Evolutionary conservation across 2,113 vertebrate genomes (phyloP).

Genomic region (Onychorhynchus coronatus): DNA sequence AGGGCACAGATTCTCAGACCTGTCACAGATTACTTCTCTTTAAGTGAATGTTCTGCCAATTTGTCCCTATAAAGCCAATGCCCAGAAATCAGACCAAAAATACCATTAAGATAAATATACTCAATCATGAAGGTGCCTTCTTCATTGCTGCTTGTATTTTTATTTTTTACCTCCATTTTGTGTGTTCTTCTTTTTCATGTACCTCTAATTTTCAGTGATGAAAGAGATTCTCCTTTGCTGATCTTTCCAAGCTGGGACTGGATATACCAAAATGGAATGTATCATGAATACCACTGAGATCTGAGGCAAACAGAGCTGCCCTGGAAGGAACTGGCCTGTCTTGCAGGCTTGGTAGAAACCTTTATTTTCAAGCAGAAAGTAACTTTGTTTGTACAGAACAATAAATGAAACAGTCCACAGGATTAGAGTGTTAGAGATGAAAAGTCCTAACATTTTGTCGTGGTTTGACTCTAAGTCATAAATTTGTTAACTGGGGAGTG

Average conservation of each 20-base stretch:
- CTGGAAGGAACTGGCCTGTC: background rate
- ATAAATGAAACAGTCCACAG: background rate
- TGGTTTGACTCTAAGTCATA: no score
- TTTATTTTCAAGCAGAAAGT: background rate
- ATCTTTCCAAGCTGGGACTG: background rate
- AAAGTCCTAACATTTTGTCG: background rate
- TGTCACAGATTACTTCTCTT: background rate
- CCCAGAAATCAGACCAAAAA: background rate
- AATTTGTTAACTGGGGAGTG: no score
- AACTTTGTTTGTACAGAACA: background rate
- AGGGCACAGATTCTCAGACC: background rate
- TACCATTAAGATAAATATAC: background rate
- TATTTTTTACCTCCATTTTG: background rate
- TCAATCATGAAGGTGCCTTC: background rate
- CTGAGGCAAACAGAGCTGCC: background rate
- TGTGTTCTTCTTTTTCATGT: background rate
- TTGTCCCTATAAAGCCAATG: background rate
- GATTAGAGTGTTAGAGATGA: background rate
- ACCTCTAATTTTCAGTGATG: background rate
- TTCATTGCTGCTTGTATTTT: background rate
- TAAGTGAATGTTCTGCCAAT: background rate
- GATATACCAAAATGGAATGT: background rate
- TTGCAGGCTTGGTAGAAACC: background rate
- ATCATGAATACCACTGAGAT: background rate
- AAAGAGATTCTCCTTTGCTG: background rate